phyloP scores from a whole-genome alignment of 2,888 invertebrate genomes.

The Uropetala carovei region DNA sequence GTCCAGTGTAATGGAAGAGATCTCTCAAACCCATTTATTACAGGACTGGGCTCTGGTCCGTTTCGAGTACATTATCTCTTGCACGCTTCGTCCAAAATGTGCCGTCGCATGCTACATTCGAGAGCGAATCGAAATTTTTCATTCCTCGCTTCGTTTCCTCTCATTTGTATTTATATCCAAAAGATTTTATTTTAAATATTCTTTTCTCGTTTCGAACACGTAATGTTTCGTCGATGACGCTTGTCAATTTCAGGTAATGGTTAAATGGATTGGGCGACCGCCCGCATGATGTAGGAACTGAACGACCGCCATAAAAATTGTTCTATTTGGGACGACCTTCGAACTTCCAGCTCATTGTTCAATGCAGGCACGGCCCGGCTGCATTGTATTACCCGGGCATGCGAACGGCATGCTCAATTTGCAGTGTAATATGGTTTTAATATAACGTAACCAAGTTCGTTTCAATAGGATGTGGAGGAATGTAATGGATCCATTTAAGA shows the following conservation, averaged over 20 bases:
- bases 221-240: not conserved
- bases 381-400: not conserved
- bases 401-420: not conserved
- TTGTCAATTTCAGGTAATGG: not conserved
- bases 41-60: not conserved
- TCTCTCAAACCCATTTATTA: not conserved
- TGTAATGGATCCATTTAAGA: too few relatives aligned
- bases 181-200: not conserved
- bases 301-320: not conserved
- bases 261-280: not conserved
- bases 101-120: slow-evolving; percentile 13
- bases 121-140: slow-evolving; percentile 17
- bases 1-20: slow-evolving; percentile 29
- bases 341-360: slow-evolving; percentile 15
- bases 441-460: not conserved
- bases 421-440: not conserved
- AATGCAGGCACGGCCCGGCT: not conserved
- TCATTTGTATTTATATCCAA: not conserved
- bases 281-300: not conserved
- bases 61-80: not conserved
- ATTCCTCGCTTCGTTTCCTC: slow-evolving; percentile 17
- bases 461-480: not conserved
- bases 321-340: not conserved
- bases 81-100: slow-evolving; percentile 29
- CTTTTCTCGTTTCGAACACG: not conserved